phyloP scores from a whole-genome alignment of 2,113 vertebrate genomes.

The Ceyx margarethae region DNA sequence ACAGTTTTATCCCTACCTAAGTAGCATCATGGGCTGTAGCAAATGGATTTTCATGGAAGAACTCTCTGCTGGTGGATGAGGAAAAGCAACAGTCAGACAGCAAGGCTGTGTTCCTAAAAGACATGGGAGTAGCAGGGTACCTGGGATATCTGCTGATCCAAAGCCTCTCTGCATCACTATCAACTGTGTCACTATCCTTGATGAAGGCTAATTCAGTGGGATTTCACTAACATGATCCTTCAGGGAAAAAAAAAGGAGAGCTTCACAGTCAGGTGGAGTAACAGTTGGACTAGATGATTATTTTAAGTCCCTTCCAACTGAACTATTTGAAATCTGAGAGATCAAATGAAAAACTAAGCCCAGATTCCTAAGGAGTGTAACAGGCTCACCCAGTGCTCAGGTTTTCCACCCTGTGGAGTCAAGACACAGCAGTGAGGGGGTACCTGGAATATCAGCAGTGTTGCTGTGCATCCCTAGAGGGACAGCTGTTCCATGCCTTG shows the following conservation, averaged over 20 bases:
- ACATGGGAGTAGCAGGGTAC: background rate
- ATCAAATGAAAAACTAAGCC: background rate
- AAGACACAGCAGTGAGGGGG: background rate
- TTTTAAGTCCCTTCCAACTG: background rate
- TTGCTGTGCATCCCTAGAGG: background rate
- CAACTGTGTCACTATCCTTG: background rate
- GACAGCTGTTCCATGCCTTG: background rate
- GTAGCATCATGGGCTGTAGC: background rate
- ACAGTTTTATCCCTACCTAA: background rate
- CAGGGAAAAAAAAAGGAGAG: background rate
- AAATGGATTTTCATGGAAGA: background rate
- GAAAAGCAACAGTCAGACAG: background rate
- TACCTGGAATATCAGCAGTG: background rate
- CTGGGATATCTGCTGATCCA: background rate
- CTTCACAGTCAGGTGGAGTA: background rate
- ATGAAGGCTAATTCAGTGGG: background rate
- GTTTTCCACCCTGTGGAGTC: background rate
- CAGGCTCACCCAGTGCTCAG: background rate
- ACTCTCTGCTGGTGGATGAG: background rate
- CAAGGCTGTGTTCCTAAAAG: background rate
- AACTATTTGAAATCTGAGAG: background rate
- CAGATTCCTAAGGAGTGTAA: background rate
- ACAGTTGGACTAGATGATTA: background rate
- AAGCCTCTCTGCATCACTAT: background rate
- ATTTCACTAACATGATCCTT: background rate